Conservation (phyloP, 2,888 invertebrate species). For the Villa cingulata region DNA sequence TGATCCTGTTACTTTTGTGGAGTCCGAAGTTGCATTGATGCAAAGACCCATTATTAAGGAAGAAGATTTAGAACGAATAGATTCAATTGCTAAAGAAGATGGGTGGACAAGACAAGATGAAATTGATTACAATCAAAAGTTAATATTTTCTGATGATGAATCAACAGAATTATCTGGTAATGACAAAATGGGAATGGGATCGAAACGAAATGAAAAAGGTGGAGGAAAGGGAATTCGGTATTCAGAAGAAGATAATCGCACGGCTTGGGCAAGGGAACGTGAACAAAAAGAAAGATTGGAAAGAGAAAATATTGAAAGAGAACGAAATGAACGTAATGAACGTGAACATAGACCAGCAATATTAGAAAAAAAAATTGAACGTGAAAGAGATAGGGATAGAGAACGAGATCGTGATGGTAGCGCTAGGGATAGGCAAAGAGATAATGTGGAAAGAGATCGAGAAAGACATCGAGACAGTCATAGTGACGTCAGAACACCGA, state of each 20-base stretch:
- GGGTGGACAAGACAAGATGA: slow-evolving; percentile 90
- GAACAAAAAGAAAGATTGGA: slow-evolving; percentile 11
- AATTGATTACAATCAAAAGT: slow-evolving; percentile 87
- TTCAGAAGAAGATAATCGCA: slow-evolving; percentile 17
- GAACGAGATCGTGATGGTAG: slow-evolving; percentile 6
- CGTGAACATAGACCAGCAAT: slow-evolving; percentile 13
- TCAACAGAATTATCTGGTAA: slow-evolving; percentile 24
- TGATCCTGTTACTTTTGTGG: slow-evolving; percentile 23
- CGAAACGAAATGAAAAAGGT: slow-evolving; percentile 2
- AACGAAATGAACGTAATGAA: slow-evolving; percentile 18
- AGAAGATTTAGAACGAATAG: slow-evolving; percentile 83
- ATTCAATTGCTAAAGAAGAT: slow-evolving; percentile 75
- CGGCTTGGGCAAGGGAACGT: slow-evolving; percentile 11
- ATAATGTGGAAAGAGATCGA: slow-evolving; percentile 19
- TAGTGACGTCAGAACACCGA: slow-evolving; percentile 26
- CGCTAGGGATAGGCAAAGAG: slow-evolving; percentile 10
- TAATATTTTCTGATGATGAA: slow-evolving; percentile 91
- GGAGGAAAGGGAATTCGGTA: slow-evolving; percentile 10
- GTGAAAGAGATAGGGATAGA: slow-evolving; percentile 29
- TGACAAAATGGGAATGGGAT: slow-evolving; percentile 16
- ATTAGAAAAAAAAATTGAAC: slow-evolving; percentile 10
- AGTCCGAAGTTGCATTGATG: slow-evolving; percentile 48
- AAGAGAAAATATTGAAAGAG: slow-evolving; percentile 16
- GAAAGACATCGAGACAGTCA: slow-evolving; percentile 14
- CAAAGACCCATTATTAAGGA: slow-evolving; percentile 83